A percentile compares a stretch with the other conserved stretches of the same genome.
phyloP scores from a whole-genome alignment of 2,888 invertebrate genomes.

The Drosophila algonquin region DNA sequence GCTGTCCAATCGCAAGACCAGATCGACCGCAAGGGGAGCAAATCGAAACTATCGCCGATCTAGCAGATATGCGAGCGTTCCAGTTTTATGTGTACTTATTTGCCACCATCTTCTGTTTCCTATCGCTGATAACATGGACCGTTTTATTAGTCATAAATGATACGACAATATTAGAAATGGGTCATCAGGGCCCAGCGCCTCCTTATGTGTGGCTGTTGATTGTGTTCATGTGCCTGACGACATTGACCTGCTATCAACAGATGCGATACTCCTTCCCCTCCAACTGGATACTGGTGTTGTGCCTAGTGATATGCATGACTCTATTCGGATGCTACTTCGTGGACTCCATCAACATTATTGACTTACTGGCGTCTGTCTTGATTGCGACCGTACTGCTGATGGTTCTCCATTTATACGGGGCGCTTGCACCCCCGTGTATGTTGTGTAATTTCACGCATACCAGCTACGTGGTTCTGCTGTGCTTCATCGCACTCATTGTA shows the following conservation, averaged over 20 bases:
- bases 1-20: neutral
- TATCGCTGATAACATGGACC: constrained; percentile 22
- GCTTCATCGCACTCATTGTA: constrained; percentile 11
- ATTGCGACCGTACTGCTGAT: neutral
- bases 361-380: neutral
- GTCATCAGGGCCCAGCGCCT: neutral
- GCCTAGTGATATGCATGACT: neutral
- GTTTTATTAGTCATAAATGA: too few species aligned
- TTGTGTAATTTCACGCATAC: constrained; percentile 10
- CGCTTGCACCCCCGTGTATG: constrained; percentile 5
- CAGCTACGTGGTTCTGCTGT: constrained; percentile 7
- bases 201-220: neutral
- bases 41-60: constrained; percentile 1
- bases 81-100: constrained; percentile 17
- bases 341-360: neutral
- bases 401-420: constrained; percentile 31
- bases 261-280: neutral
- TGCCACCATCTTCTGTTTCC: constrained; percentile 1
- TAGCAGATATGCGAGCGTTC: constrained; percentile 7
- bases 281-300: neutral
- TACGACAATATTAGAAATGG: too few species aligned
- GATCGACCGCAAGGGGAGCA: neutral
- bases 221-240: neutral
- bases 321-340: neutral
- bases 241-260: neutral